Conservation (phyloP, 2,888 invertebrate species). For the Drosophila lacicola region DNA sequence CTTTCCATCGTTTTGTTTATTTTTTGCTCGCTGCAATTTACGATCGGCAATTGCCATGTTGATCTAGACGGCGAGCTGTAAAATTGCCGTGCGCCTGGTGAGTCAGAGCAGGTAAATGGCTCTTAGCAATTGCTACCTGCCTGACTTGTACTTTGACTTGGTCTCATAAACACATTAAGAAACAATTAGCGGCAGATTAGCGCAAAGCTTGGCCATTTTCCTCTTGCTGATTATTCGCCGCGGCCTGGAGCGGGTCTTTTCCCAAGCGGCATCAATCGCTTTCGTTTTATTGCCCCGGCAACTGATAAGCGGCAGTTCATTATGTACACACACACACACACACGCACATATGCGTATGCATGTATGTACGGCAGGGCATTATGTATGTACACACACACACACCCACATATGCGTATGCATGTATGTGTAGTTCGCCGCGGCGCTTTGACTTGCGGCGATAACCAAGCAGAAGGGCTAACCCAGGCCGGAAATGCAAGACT, state of each 20-base stretch:
- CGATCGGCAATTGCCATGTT: slow-evolving; percentile 56
- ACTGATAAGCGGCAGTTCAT: slow-evolving; percentile 37
- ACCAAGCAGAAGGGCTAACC: slow-evolving; percentile 42
- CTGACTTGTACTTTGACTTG: slow-evolving; percentile 20
- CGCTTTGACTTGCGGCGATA: slow-evolving; percentile 37
- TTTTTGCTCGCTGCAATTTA: slow-evolving; percentile 51
- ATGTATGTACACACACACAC: slow-evolving; percentile 16
- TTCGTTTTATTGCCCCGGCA: slow-evolving; percentile 61
- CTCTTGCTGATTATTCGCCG: slow-evolving; percentile 25
- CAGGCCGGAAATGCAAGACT: slow-evolving; percentile 45
- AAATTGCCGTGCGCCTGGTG: slow-evolving; percentile 44
- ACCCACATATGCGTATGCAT: neutral
- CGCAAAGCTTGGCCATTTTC: slow-evolving; percentile 35
- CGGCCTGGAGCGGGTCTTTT: slow-evolving; percentile 12
- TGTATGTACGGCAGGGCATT: neutral
- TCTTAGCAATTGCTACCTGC: slow-evolving; percentile 30
- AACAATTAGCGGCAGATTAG: slow-evolving; percentile 77
- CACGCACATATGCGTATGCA: neutral
- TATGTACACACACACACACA: slow-evolving; percentile 1
- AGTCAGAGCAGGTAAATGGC: slow-evolving; percentile 53
- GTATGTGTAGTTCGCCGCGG: neutral
- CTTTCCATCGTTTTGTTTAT: slow-evolving; percentile 23
- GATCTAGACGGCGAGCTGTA: slow-evolving; percentile 29
- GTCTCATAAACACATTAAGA: slow-evolving; percentile 70
- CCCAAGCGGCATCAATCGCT: slow-evolving; percentile 54